These are phyloP conservation scores for Carcina quercana DNA, from an alignment of 2,888 invertebrate species.

Conservation along the genomic window DNA sequence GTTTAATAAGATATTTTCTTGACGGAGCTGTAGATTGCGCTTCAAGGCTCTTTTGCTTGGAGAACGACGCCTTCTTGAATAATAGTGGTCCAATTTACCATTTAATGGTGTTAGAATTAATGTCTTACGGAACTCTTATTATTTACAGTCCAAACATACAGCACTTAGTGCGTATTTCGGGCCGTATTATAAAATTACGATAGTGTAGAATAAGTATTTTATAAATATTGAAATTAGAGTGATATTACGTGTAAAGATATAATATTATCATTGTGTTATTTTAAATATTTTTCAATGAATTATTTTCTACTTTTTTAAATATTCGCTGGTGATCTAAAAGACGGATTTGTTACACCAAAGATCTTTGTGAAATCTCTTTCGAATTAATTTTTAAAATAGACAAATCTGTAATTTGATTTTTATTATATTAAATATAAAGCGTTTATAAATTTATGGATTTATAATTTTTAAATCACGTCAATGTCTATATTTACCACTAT, in stretches of 20 bases:
- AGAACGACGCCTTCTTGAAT: no score
- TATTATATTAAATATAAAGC: not conserved
- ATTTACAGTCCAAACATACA: conserved; percentile 11
- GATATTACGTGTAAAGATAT: conserved; percentile 55
- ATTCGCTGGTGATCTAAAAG: conserved; percentile 6
- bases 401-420: not conserved
- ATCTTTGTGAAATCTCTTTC: conserved; percentile 22
- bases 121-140: conserved; percentile 37
- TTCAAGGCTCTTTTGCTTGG: no score
- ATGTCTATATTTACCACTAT: no score
- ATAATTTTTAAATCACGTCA: no score
- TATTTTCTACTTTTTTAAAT: conserved; percentile 13
- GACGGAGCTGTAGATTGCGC: no score
- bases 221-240: conserved; percentile 44
- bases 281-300: conserved; percentile 14
- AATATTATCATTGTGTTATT: conserved; percentile 31
- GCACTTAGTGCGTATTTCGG: conserved; percentile 25
- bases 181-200: conserved; percentile 20
- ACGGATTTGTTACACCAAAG: conserved; percentile 28
- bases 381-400: conserved; percentile 1
- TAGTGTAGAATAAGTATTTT: conserved; percentile 29
- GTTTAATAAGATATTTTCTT: no score
- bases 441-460: not conserved
- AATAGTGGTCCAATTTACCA: no score
- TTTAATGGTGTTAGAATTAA: no score